phyloP scores from a whole-genome alignment of 1,140 invertebrate species.

The Polyergus mexicanus region DNA sequence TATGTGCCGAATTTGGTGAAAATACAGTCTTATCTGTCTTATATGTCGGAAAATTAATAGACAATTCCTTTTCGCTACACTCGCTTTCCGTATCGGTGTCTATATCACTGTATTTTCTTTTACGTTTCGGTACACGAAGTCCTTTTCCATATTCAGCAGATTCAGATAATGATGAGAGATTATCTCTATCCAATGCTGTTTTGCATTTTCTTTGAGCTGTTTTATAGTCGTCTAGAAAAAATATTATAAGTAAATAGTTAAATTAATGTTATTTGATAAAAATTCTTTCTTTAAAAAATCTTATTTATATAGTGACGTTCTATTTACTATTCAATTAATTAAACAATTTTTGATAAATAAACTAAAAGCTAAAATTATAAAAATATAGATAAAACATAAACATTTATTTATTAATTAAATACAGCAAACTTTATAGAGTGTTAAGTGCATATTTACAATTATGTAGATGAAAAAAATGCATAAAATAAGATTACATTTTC shows the following conservation, averaged over 20 bases:
- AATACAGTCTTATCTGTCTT: too few relatives aligned
- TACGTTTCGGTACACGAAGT: neutral
- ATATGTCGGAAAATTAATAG: too few relatives aligned
- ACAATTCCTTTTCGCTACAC: too few relatives aligned
- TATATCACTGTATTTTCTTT: neutral
- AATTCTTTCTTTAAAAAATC: neutral
- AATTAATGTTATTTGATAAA: constrained; percentile 2
- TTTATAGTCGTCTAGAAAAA: constrained; percentile 2
- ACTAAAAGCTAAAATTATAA: too few relatives aligned
- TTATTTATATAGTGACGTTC: neutral
- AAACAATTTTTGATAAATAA: neutral
- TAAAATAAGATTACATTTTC: too few relatives aligned
- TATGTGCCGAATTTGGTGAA: too few relatives aligned
- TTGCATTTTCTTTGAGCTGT: constrained; percentile 8
- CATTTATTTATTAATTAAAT: neutral
- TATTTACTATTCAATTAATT: neutral
- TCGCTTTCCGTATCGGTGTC: too few relatives aligned
- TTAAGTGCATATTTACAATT: too few relatives aligned
- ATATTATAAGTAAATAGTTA: neutral
- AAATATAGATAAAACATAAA: too few relatives aligned
- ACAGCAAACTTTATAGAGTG: too few relatives aligned
- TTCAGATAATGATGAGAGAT: constrained; percentile 11
- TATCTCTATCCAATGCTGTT: constrained; percentile 7
- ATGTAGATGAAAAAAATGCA: too few relatives aligned
- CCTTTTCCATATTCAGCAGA: constrained; percentile 1